Evolutionary conservation across 64 coral and sea anemone genomes (phyloP), one percentile per base, ranked within the genome.

Genomic region (Orbicella faveolata): DNA sequence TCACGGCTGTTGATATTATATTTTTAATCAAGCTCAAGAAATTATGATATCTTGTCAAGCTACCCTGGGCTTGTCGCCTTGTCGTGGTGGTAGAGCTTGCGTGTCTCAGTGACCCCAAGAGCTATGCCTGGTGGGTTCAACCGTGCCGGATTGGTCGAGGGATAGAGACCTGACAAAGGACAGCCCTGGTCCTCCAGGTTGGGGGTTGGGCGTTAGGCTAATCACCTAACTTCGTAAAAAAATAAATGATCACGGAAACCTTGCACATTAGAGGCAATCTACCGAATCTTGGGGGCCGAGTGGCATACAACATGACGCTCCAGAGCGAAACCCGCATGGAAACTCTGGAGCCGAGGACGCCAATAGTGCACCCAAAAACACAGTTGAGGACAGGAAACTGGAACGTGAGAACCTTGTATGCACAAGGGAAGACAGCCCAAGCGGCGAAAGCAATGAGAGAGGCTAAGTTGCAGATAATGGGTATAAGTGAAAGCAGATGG

Each of bases 401-500:
- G 83, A 87, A 87, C 23, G 83, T 87, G 15, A 16, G 25, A 51
- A 70, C 83, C 3, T 67, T 73, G 83, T 23, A 26, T 21, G 83
- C 64, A 9, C 37, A 20, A 36, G n/a, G 37, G 44, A 87, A 36
- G 34, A 34, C 80, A 20, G 80, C 59, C 2, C 55, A 63, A 34
- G 64, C 66, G 7, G 62, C 25, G 33, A 41, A 68, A 33, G 83
- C 34, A n/a, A 87, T 87, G 83, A 87, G 51, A 67, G 83, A 39
- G 36, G 33, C 30, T 52, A 57, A 57, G 20, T 20, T 74, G n/a
- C 34, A 68, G 9, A 53, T 87, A 21, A 20, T 87, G 68, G 83
- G 26, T 41, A 87, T 87, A 34, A 87, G 83, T 52, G 83, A 87
- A 65, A 20, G 33, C 21, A 87, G 83, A 64, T 87, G 64, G 26